phyloP scores from a whole-genome alignment of 2,888 invertebrate species.

The Agrilus cyanescens region DNA sequence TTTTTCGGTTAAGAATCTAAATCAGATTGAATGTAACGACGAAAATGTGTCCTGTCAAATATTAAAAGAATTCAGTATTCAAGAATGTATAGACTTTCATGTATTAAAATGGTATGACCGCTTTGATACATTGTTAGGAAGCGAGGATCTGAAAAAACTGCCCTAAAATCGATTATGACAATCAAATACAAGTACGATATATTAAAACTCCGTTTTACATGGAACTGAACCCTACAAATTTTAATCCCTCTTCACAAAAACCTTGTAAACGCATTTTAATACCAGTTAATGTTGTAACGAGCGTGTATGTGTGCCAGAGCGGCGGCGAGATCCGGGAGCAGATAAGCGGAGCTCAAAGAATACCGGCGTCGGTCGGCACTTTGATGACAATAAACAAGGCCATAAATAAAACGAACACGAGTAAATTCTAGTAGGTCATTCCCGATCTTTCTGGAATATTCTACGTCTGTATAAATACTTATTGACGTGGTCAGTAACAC shows the following conservation, averaged over 20 bases:
- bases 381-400: too few species aligned
- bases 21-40: slow-evolving; percentile 1
- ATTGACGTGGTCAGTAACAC: too few species aligned
- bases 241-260: slow-evolving; percentile 5
- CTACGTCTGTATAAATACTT: too few species aligned
- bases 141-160: slow-evolving; percentile 4
- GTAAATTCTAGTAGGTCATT: too few species aligned
- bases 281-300: too few species aligned
- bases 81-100: slow-evolving; percentile 4
- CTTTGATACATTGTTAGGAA: slow-evolving; percentile 7
- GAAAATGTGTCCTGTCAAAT: slow-evolving; percentile 4
- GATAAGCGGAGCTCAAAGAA: too few species aligned
- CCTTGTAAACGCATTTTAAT: background rate
- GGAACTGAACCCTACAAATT: slow-evolving; percentile 1
- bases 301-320: too few species aligned
- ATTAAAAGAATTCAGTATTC: slow-evolving; percentile 5
- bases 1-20: slow-evolving; percentile 2
- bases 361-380: too few species aligned
- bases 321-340: too few species aligned
- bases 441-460: too few species aligned
- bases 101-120: slow-evolving; percentile 6
- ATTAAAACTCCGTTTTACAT: slow-evolving; percentile 2
- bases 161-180: slow-evolving; percentile 4
- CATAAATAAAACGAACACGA: too few species aligned
- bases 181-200: slow-evolving; percentile 5